Conservation (phyloP, 2,113 vertebrate species). For the Brachionichthys hirsutus region DNA sequence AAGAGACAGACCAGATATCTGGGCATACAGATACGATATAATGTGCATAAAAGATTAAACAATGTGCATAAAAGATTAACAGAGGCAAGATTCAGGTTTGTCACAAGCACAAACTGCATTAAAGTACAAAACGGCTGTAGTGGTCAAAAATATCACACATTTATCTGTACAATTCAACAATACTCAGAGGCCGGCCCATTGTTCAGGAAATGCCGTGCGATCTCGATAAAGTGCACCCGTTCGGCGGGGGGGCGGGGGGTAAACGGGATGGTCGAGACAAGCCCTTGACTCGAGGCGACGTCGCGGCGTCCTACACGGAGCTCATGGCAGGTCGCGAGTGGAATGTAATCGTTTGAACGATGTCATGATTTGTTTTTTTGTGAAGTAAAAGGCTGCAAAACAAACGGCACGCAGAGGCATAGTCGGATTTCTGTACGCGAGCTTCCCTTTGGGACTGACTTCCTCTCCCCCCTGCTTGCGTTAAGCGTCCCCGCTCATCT, state of each 20-base stretch:
- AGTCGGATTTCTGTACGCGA: constrained; percentile 47
- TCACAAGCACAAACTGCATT: constrained; percentile 85
- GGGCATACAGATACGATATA: constrained; percentile 83
- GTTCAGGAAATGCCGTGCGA: constrained; percentile 64
- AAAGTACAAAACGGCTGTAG: constrained; percentile 86
- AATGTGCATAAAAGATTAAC: constrained; percentile 82
- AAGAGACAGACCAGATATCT: constrained; percentile 81
- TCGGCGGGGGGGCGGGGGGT: constrained; percentile 45
- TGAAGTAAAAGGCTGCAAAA: constrained; percentile 60
- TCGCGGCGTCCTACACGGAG: constrained; percentile 30
- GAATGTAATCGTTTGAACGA: constrained; percentile 70
- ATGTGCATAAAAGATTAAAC: constrained; percentile 83
- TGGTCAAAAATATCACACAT: constrained; percentile 88
- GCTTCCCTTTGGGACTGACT: not conserved
- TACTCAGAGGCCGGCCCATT: constrained; percentile 68
- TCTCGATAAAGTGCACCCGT: constrained; percentile 79
- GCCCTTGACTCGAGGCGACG: constrained; percentile 59
- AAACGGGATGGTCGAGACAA: constrained; percentile 51
- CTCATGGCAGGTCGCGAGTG: constrained; percentile 53
- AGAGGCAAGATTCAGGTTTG: constrained; percentile 80
- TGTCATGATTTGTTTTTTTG: constrained; percentile 40
- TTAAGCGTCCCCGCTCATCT: no score
- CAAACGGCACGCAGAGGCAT: constrained; percentile 61
- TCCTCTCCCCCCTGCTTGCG: not conserved
- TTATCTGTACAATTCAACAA: constrained; percentile 85